A percentile compares a stretch with the other conserved stretches of the same genome.
Conservation (phyloP, 2,888 invertebrate species). For the Leucania comma region DNA sequence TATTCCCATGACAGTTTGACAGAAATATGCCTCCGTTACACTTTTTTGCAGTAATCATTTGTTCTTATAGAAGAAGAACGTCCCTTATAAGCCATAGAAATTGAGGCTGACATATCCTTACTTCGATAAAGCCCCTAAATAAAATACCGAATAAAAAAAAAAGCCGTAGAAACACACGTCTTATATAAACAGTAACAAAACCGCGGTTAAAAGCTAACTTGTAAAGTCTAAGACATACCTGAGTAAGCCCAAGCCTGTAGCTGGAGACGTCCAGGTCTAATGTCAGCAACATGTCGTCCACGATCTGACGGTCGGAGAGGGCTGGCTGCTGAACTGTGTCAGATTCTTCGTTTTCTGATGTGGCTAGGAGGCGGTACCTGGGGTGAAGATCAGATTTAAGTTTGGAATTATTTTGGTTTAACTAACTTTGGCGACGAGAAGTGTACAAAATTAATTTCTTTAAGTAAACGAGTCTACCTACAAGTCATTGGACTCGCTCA, state of each 20-base stretch:
- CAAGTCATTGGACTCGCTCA: too few relatives aligned
- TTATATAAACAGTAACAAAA: not conserved
- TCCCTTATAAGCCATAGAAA: too few relatives aligned
- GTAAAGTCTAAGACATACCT: conserved; percentile 92
- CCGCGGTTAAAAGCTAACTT: not conserved
- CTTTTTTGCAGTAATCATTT: too few relatives aligned
- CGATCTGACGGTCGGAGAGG: conserved; percentile 92
- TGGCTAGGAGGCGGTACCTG: conserved; percentile 89
- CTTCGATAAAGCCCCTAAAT: too few relatives aligned
- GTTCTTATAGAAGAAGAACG: too few relatives aligned
- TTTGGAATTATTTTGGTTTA: not conserved
- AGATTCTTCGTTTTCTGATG: conserved; percentile 79
- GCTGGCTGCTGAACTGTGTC: conserved; percentile 74
- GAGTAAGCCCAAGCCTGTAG: conserved; percentile 97
- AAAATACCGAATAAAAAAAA: too few relatives aligned
- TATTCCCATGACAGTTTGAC: too few relatives aligned
- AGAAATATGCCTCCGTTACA: not conserved
- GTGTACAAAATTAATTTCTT: too few relatives aligned
- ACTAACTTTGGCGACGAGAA: too few relatives aligned
- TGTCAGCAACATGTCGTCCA: conserved; percentile 95
- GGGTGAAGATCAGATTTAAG: conserved; percentile 16
- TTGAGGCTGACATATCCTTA: too few relatives aligned
- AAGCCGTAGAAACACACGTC: too few relatives aligned
- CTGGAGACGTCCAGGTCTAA: conserved; percentile 96
- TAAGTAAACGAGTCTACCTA: too few relatives aligned